Evolutionary conservation across 2,113 vertebrate species (phyloP).

Genomic region (Myanophis thanlyinensis): DNA sequence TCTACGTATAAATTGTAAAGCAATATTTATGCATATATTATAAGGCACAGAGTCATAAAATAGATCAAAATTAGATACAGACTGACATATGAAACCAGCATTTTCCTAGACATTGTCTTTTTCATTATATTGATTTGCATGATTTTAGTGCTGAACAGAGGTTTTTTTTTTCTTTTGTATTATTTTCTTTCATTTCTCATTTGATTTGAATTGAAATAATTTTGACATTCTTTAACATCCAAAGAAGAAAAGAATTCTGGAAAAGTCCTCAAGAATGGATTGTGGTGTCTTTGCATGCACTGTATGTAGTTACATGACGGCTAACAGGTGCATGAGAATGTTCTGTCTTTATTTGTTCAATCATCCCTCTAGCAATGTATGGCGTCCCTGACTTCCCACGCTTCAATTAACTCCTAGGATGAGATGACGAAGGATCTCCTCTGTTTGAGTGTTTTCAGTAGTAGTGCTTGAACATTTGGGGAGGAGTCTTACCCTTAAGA

Average conservation of each 20-base stretch:
- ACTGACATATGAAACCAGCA: neutral
- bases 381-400: neutral
- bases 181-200: neutral
- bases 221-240: neutral
- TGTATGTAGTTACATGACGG: neutral
- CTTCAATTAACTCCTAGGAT: neutral
- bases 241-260: neutral
- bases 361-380: neutral
- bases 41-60: neutral
- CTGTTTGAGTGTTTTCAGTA: neutral
- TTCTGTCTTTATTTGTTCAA: neutral
- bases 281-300: neutral
- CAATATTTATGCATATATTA: neutral
- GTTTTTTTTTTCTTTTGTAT: neutral
- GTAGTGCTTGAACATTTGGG: neutral
- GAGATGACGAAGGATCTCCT: neutral
- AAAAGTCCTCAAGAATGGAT: neutral
- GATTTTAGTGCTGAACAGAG: neutral
- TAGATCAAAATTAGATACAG: neutral
- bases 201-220: neutral
- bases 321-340: neutral
- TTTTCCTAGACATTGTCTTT: neutral
- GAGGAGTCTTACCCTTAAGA: neutral
- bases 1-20: neutral
- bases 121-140: neutral